Conservation (phyloP, 2,888 invertebrate genomes). For the Melanophora roralis region DNA sequence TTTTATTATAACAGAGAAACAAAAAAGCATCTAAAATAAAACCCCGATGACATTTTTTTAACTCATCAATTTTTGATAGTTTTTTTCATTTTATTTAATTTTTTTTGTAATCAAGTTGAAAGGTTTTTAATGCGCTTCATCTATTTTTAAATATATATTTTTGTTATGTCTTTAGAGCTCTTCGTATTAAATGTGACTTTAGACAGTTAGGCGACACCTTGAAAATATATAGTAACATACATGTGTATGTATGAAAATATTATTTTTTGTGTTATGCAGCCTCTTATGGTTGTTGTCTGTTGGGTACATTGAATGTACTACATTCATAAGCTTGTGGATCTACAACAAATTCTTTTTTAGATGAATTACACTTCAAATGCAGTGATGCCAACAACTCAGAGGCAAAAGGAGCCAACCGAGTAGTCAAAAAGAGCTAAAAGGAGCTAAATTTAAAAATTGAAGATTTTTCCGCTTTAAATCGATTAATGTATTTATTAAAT, state of each 20-base stretch:
- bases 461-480: too few relatives aligned
- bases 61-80: constrained; percentile 29
- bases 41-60: constrained; percentile 4
- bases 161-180: constrained; percentile 29
- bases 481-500: too few relatives aligned
- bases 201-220: not conserved
- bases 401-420: too few relatives aligned
- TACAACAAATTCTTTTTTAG: too few relatives aligned
- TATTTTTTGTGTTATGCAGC: too few relatives aligned
- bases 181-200: constrained; percentile 32
- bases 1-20: not conserved
- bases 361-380: too few relatives aligned
- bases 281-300: too few relatives aligned
- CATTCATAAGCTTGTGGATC: too few relatives aligned
- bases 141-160: not conserved
- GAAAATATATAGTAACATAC: constrained; percentile 14
- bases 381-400: too few relatives aligned
- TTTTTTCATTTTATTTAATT: not conserved
- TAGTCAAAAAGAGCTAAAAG: too few relatives aligned
- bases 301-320: too few relatives aligned
- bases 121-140: not conserved
- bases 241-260: not conserved
- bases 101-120: constrained; percentile 30
- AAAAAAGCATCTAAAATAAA: not conserved
- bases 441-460: too few relatives aligned